phyloP scores from a whole-genome alignment of 2,888 invertebrate species.

The Amphipyra berbera region DNA sequence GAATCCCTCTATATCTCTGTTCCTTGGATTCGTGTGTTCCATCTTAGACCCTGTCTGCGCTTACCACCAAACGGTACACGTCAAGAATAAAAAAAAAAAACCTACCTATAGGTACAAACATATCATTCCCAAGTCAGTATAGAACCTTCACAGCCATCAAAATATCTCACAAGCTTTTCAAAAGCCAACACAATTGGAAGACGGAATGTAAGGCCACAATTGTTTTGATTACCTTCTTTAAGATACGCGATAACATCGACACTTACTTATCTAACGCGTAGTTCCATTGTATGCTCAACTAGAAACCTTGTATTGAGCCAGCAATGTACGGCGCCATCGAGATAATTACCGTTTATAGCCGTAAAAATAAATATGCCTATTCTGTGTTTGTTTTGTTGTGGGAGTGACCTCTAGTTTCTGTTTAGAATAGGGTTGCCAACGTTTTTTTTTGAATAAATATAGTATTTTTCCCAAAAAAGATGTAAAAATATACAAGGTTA shows the following conservation, averaged over 20 bases:
- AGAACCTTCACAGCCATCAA: slow-evolving; percentile 38
- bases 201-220: slow-evolving; percentile 44
- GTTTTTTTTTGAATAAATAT: too few relatives aligned
- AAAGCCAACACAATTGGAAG: slow-evolving; percentile 39
- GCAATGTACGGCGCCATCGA: slow-evolving; percentile 48
- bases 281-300: slow-evolving; percentile 54
- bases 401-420: slow-evolving; percentile 52
- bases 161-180: slow-evolving; percentile 28
- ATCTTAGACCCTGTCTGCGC: too few relatives aligned
- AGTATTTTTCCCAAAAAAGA: too few relatives aligned
- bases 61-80: too few relatives aligned
- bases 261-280: slow-evolving; percentile 59
- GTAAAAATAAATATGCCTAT: slow-evolving; percentile 38
- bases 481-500: too few relatives aligned
- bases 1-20: too few relatives aligned
- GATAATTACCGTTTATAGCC: slow-evolving; percentile 37
- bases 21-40: too few relatives aligned
- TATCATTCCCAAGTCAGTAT: not conserved
- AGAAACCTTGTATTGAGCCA: slow-evolving; percentile 57
- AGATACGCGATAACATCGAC: slow-evolving; percentile 43
- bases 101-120: not conserved
- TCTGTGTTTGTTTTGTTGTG: slow-evolving; percentile 56
- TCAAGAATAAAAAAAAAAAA: too few relatives aligned
- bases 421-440: too few relatives aligned
- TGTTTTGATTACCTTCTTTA: slow-evolving; percentile 46